Base-by-base conservation (phyloP, 2,888 invertebrate species). In the Drosophila subsilvestris region DNA sequence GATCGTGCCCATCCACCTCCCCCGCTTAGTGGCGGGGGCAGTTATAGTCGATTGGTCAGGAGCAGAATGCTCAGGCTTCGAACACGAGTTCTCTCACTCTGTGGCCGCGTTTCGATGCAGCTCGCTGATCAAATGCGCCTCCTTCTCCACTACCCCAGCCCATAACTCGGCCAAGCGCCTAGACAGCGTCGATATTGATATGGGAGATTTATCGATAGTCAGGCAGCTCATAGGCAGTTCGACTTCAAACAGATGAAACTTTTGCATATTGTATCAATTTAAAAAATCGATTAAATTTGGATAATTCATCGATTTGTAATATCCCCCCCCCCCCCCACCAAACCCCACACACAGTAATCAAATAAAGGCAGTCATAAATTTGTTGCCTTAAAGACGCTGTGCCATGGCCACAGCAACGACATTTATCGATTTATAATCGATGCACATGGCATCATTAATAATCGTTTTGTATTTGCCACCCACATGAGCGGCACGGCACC, bases 41-140 rank as follows among this genome's bases (percentile, higher is more conserved):
- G 82, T 82, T 80, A 88, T 86, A 88, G 82, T 86, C 86, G 88
- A 83, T 88, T 83, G 83, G 81, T 60, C 84, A 80, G 56, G 45
- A 54, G 56, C 63, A 57, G 71, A 80, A 76, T 81, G 85, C 80
- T 60, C 54, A 45, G 54, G 18, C 62, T 48, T 44, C 43, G 63
- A 69, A 74, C 83, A 82, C 69, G 85, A 77, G 70, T 85, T 82
- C 60, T 76, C 67, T 60, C 75, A 75, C 75, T 76, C 67, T 47
- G 74, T 74, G 74, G 68, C 55, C 74, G 74, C 67, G 51, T 55
- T 74, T 73, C 56, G 75, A 65, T 57, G 70, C 72, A 47, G 86
- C 61, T 75, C 73, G 66, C 45, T 82, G 70, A 77, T 63, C 69
- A 72, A 80, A 77, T 70, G 74, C 53, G 63, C 67, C 37, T 22